phyloP scores from a whole-genome alignment of 35 echinoderm and acorn worm genomes.

The Stichopus chloronotus region DNA sequence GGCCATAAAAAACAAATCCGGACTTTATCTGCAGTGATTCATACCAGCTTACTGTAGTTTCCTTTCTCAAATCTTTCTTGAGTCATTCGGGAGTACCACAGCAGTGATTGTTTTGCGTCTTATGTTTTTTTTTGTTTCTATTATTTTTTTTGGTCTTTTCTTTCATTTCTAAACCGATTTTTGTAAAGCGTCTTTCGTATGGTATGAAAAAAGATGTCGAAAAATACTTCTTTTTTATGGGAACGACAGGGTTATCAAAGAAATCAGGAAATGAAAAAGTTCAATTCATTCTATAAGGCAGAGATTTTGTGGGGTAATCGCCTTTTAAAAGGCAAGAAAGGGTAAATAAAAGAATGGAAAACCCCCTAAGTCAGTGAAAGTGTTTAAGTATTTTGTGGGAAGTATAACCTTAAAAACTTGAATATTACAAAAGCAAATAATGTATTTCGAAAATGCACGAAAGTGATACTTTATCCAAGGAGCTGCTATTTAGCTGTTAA shows the following conservation, averaged over 20 bases:
- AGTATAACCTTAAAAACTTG: too few species aligned
- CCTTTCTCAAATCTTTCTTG: neutral
- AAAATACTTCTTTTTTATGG: neutral
- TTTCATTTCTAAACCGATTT: constrained; percentile 42
- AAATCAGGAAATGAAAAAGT: neutral
- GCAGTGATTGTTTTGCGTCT: neutral
- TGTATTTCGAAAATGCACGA: too few species aligned
- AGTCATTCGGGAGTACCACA: neutral
- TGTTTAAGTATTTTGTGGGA: too few species aligned
- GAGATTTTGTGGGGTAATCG: neutral
- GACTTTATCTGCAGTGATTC: neutral
- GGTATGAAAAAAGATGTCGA: neutral
- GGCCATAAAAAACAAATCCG: neutral
- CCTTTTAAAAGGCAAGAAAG: too few species aligned
- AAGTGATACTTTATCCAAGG: too few species aligned
- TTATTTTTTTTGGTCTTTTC: neutral
- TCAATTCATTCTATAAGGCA: neutral
- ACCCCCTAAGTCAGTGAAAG: too few species aligned
- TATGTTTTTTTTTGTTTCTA: too few species aligned
- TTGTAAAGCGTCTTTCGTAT: constrained; percentile 14
- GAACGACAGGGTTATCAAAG: neutral
- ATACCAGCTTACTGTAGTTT: neutral
- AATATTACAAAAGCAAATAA: too few species aligned
- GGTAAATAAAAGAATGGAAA: too few species aligned
- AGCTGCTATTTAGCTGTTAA: too few species aligned